Evolutionary conservation across 64 coral and sea anemone species (phyloP), one percentile per base, ranked within the genome.

Genomic region (Montipora efflorescens): DNA sequence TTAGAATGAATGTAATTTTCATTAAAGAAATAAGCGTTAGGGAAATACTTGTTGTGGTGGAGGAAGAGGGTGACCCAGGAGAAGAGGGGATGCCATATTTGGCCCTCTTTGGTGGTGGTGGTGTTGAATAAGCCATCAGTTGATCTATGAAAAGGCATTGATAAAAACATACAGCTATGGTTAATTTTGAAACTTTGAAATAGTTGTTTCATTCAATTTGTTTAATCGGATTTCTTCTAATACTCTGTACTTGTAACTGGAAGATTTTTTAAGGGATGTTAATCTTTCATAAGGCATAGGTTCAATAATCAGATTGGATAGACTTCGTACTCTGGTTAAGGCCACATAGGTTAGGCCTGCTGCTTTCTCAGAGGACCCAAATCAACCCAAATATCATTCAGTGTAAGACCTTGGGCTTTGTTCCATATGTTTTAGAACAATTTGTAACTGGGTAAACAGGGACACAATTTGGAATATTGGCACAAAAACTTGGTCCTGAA

Each of bases 361-460:
- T 12, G 74, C 67, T 15, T 92, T 92, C 5, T 92, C 81, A 55
- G 49, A 84, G 59, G 21, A 4, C 66, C 79, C 21, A 92, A 64
- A 57, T 83, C 81, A 58, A 85, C 48, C 90, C 79, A 83, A 48
- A 19, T 19, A 5, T 61, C 83, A 70, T 47, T 75, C 23, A 85
- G 57, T 10, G 62, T 68, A 15, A 81, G 61, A 47, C 89, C 59
- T 73, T 91, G 90, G 47, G 67, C 78, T 55, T 81, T 82, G 47
- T 83, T 79, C 77, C 13, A 20, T 20, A 20, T 5, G 5, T 79
- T 20, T 87, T 45, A 71, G 83, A 72, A 45, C 69, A 87, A 73
- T 87, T 70, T 71, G 83, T 90, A 48, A 79, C 75, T 90, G 43
- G 88, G 68, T 77, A 90, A 3, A 90, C 13, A 67, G 75, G 88